Evolutionary conservation across 2,113 vertebrate species (phyloP), one percentile per base, ranked within the genome.

Genomic region (Takifugu flavidus): DNA sequence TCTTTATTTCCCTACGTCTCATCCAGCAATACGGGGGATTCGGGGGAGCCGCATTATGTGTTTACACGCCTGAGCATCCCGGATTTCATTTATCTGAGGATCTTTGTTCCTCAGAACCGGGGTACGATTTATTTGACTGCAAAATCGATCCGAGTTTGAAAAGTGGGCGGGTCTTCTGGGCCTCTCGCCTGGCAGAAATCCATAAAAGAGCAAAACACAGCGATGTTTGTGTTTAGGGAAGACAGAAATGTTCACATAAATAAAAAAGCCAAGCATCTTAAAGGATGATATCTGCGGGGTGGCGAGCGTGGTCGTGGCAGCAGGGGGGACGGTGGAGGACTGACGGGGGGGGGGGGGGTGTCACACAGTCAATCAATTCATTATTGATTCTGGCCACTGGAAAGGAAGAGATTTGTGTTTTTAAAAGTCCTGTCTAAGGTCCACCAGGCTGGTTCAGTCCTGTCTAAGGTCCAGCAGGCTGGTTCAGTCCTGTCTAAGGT

Each of bases 341-440:
- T 64, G n/a, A n/a, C n/a, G 29, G 54, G 25, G 55, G 61, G 39
- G 20, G 20, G 20, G 20, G 20, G 20, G 56, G 25, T 54, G 58
- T 1, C 13, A 43, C 27, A 46, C 25, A 15, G 31, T 72, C 20
- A 25, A 62, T 72, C 70, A 57, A 49, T 65, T 54, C 27, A 26
- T 1, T n/a, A 72, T 64, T 34, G 56, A 77, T 72, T 59, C 42
- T 34, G 57, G 34, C 20, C n/a, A 2, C 27, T 14, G 3, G 26
- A 61, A 47, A 65, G 46, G 26, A 62, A 25, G 10, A 7, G 3
- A 15, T 42, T 1, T 5, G 25, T 52, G 53, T 29, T 72, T 47
- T 74, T 34, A 59, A 51, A n/a, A n/a, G n/a, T n/a, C n/a, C n/a
- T n/a, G n/a, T n/a, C n/a, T n/a, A n/a, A n/a, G n/a, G n/a, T n/a